Conservation (phyloP, 2,113 vertebrate species). For the Pelecanoides urinatrix region DNA sequence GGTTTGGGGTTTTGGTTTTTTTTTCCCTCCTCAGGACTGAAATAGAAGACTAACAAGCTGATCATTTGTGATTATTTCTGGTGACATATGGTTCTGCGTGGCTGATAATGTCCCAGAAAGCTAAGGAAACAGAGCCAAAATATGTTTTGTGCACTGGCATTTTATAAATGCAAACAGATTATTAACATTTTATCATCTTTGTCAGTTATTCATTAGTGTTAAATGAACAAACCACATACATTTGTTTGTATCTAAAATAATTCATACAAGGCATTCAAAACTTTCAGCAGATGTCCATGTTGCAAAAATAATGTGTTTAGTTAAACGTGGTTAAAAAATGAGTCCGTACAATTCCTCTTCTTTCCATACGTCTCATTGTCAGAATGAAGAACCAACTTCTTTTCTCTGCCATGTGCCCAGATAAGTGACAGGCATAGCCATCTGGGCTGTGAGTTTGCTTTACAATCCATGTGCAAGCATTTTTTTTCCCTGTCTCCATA, state of each 20-base stretch:
- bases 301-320: not conserved
- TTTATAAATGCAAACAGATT: not conserved
- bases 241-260: not conserved
- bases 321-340: not conserved
- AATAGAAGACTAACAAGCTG: not conserved
- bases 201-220: not conserved
- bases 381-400: not conserved
- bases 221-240: not conserved
- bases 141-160: not conserved
- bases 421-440: not conserved
- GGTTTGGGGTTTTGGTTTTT: fast-evolving
- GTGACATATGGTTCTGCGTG: not conserved
- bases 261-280: not conserved
- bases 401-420: not conserved
- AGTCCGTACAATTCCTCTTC: not conserved
- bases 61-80: not conserved
- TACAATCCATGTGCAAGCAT: not conserved
- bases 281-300: not conserved
- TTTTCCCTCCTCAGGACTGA: not conserved
- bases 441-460: not conserved
- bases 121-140: not conserved
- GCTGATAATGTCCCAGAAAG: not conserved
- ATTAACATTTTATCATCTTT: not conserved
- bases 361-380: not conserved
- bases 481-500: not conserved